Conservation (phyloP, 2,113 vertebrate species). For the Vireo altiloquus region DNA sequence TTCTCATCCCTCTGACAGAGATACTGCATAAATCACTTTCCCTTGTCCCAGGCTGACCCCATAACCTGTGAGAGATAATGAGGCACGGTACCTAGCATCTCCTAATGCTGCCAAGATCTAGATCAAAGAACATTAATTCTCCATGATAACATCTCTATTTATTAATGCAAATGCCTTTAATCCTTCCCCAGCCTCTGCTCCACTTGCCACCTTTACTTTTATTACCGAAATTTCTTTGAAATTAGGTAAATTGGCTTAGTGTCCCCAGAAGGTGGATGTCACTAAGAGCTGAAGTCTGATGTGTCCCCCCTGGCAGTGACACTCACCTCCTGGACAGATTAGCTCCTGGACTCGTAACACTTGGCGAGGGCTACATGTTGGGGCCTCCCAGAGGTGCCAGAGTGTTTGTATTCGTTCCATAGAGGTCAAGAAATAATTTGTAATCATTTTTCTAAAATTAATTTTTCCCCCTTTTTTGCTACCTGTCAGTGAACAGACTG, state of each 20-base stretch:
- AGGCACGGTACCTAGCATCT: slow-evolving; percentile 22
- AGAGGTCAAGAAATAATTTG: not conserved
- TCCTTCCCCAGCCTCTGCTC: slow-evolving; percentile 20
- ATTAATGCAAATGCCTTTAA: slow-evolving; percentile 65
- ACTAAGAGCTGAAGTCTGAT: not conserved
- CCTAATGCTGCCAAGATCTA: slow-evolving; percentile 45
- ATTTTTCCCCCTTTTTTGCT: not conserved
- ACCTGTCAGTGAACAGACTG: not conserved
- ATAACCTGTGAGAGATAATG: slow-evolving; percentile 59
- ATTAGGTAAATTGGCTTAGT: slow-evolving; percentile 31
- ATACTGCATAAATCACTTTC: slow-evolving; percentile 50
- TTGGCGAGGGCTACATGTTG: not conserved
- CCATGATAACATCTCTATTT: slow-evolving; percentile 63
- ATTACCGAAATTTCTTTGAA: slow-evolving; percentile 23
- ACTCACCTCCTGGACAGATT: not conserved
- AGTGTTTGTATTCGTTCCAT: not conserved
- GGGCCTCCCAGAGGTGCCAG: not conserved
- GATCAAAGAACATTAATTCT: slow-evolving; percentile 67
- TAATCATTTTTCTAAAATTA: not conserved
- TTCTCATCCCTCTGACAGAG: slow-evolving; percentile 38
- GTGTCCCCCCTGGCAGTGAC: not conserved
- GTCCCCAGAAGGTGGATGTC: not conserved
- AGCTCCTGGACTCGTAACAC: not conserved
- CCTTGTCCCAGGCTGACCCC: slow-evolving; percentile 48
- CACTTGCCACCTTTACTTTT: not conserved